Evolutionary conservation across 1,140 invertebrate genomes (phyloP).

Genomic region (Rhagoletis pomonella): DNA sequence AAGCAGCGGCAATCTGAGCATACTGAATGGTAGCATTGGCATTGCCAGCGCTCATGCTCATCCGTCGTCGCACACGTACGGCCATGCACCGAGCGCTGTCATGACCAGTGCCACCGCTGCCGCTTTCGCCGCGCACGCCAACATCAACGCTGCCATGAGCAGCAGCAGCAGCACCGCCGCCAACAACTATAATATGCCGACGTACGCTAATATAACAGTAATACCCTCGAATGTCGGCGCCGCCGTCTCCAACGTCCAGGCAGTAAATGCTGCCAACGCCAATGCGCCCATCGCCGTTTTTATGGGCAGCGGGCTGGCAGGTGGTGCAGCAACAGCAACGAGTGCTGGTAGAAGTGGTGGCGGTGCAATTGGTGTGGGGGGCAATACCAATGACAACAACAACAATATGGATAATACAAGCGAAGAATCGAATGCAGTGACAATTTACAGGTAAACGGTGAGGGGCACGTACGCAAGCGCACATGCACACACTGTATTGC

Average conservation of each 20-base stretch:
- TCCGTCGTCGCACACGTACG: slow-evolving; percentile 23
- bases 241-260: not conserved
- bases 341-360: slow-evolving; percentile 39
- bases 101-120: slow-evolving; percentile 41
- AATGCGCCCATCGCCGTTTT: slow-evolving; percentile 45
- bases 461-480: too few species aligned
- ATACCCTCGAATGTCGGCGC: slow-evolving; percentile 45
- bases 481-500: not conserved
- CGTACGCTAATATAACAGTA: slow-evolving; percentile 49
- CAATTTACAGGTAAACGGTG: slow-evolving; percentile 84
- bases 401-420: slow-evolving; percentile 85
- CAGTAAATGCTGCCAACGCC: slow-evolving; percentile 12
- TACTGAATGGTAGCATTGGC: slow-evolving; percentile 53
- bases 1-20: slow-evolving; percentile 29
- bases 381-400: slow-evolving; percentile 78
- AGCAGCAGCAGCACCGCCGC: slow-evolving; percentile 4
- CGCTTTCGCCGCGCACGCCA: not conserved
- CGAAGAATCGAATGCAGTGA: slow-evolving; percentile 86
- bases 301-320: slow-evolving; percentile 4
- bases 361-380: slow-evolving; percentile 57
- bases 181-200: slow-evolving; percentile 24
- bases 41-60: slow-evolving; percentile 48
- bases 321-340: not conserved
- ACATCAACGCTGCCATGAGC: not conserved
- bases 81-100: slow-evolving; percentile 49